Conservation (phyloP, 2,888 invertebrate species). For the Branchellion lobata region DNA sequence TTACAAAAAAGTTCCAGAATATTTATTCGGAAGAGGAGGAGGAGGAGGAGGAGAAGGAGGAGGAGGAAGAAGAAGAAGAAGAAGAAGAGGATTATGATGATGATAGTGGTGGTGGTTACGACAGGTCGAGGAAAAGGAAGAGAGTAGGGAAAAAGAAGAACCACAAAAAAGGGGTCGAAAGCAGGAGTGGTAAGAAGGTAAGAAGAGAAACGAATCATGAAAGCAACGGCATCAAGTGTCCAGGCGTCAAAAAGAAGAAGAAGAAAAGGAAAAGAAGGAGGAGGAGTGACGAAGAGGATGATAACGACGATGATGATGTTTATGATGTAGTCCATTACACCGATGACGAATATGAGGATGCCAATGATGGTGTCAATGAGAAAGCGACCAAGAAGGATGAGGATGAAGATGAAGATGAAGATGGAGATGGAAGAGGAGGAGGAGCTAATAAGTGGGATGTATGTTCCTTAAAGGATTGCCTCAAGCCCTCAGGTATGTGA, state of each 20-base stretch:
- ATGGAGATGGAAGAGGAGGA: not conserved
- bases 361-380: not conserved
- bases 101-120: not conserved
- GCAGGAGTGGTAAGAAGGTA: not conserved
- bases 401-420: not conserved
- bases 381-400: too few species aligned
- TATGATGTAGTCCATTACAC: constrained; percentile 12
- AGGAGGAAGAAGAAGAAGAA: constrained; percentile 2
- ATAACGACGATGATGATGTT: constrained; percentile 8
- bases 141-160: not conserved
- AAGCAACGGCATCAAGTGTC: not conserved
- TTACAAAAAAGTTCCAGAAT: not conserved
- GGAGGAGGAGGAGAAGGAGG: constrained; percentile 3
- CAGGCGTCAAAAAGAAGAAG: not conserved
- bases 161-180: not conserved
- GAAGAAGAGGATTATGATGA: not conserved
- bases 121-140: not conserved
- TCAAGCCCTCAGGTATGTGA: constrained; percentile 24
- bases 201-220: too few species aligned
- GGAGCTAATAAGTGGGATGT: constrained; percentile 6
- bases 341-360: not conserved
- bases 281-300: not conserved
- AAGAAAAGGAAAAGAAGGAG: not conserved
- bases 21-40: not conserved
- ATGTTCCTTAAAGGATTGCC: constrained; percentile 9